These are phyloP conservation scores for Anser brachyrhynchus DNA, from an alignment of 2,113 vertebrate genomes.

Conservation along the genomic window DNA sequence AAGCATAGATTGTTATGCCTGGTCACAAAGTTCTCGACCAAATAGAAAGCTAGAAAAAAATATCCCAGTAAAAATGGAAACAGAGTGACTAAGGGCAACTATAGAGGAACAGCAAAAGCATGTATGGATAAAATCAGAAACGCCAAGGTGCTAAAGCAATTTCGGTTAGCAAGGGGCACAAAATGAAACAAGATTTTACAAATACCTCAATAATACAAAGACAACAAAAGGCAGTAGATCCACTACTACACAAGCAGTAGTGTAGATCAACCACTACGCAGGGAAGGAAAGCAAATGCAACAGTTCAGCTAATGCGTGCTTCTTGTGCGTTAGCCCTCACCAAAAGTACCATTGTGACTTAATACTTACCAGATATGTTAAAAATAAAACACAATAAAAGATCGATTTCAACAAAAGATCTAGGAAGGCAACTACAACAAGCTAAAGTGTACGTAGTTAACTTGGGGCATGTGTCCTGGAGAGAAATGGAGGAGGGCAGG, in stretches of 20 bases:
- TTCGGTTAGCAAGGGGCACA: background rate
- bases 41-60: background rate
- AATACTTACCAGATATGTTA: background rate
- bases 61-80: background rate
- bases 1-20: background rate
- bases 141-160: background rate
- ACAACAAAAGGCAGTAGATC: background rate
- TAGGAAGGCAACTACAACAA: background rate
- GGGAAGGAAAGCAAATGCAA: background rate
- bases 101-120: background rate
- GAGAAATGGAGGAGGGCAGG: background rate
- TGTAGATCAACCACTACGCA: background rate
- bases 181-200: background rate
- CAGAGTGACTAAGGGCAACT: background rate
- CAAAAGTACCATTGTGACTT: background rate
- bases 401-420: background rate
- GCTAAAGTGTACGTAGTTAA: background rate
- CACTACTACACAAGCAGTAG: background rate
- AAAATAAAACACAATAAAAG: background rate
- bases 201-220: background rate
- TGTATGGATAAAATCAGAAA: background rate
- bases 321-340: background rate
- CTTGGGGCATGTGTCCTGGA: background rate
- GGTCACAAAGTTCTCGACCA: background rate
- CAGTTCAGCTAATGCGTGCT: background rate